These are phyloP conservation scores for Sebastes nivosus DNA, from an alignment of 2,797 vertebrate genomes.

Conservation along the genomic window DNA sequence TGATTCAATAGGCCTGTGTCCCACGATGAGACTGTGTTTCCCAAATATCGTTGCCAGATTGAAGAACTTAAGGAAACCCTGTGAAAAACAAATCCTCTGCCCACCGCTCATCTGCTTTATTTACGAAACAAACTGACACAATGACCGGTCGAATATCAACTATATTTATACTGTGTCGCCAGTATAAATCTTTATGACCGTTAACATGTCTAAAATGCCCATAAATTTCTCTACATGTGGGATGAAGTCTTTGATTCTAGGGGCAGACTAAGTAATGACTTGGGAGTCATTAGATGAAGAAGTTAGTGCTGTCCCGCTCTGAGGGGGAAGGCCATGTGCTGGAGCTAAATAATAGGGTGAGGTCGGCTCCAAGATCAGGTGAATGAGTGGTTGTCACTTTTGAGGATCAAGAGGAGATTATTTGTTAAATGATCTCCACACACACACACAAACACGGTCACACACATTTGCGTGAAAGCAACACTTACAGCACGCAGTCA, in stretches of 20 bases:
- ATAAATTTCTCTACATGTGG: slow-evolving; percentile 66
- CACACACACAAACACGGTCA: neutral
- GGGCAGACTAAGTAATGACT: slow-evolving; percentile 65
- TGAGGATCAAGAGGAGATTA: slow-evolving; percentile 48
- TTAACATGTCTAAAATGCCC: slow-evolving; percentile 54
- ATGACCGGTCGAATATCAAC: slow-evolving; percentile 12
- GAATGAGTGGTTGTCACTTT: slow-evolving; percentile 68
- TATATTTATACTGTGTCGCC: slow-evolving; percentile 35
- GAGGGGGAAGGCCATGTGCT: slow-evolving; percentile 49
- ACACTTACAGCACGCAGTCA: slow-evolving; percentile 27
- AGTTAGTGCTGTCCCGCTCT: slow-evolving; percentile 50
- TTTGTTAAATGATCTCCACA: slow-evolving; percentile 42
- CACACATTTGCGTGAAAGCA: slow-evolving; percentile 22
- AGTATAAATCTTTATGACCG: slow-evolving; percentile 42
- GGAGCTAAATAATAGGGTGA: slow-evolving; percentile 72
- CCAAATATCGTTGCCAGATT: slow-evolving; percentile 38
- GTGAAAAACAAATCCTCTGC: slow-evolving; percentile 26
- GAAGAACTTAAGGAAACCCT: slow-evolving; percentile 17
- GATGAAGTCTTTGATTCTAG: slow-evolving; percentile 71
- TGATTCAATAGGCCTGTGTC: slow-evolving; percentile 48
- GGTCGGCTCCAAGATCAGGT: slow-evolving; percentile 54
- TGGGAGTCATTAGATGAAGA: slow-evolving; percentile 64
- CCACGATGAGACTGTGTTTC: slow-evolving; percentile 30
- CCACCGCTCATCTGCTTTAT: slow-evolving; percentile 34
- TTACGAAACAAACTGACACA: slow-evolving; percentile 23